phyloP scores from a whole-genome alignment of 1,140 invertebrate species.

The Tenebrio molitor region DNA sequence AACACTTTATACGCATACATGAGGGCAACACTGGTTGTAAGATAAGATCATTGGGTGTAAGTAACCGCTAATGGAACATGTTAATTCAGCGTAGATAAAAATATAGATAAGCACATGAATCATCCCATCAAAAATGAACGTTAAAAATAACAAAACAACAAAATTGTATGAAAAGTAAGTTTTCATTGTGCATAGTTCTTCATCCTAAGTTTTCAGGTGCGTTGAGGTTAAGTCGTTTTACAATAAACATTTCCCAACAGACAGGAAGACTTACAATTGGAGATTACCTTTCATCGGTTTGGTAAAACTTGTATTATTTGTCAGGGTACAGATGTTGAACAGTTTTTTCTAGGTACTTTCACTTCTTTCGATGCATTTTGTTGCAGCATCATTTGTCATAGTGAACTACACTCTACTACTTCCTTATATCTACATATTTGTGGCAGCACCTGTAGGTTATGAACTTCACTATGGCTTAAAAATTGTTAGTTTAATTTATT shows the following conservation, averaged over 20 bases:
- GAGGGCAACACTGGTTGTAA: too few species aligned
- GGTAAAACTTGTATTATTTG: conserved; percentile 29
- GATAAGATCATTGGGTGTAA: too few species aligned
- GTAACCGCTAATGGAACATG: too few species aligned
- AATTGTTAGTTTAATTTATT: conserved; percentile 20
- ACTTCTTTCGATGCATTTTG: conserved; percentile 15
- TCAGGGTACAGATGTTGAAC: not conserved
- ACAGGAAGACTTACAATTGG: conserved; percentile 15
- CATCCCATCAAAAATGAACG: too few species aligned
- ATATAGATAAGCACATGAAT: too few species aligned
- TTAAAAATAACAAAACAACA: too few species aligned
- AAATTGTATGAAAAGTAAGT: too few species aligned
- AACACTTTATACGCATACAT: too few species aligned
- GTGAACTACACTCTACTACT: not conserved
- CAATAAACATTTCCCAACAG: conserved; percentile 40
- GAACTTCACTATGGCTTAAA: conserved; percentile 30
- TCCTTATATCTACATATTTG: conserved; percentile 9
- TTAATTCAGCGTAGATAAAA: too few species aligned
- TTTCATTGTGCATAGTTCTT: too few species aligned
- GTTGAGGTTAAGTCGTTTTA: conserved; percentile 32
- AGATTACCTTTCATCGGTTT: conserved; percentile 24
- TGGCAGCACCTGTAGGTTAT: not conserved
- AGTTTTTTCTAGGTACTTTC: conserved; percentile 23
- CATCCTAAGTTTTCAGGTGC: conserved; percentile 8
- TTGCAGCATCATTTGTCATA: not conserved